Evolutionary conservation across 2,888 invertebrate species (phyloP), one percentile per base, ranked within the genome.

Genomic region (Hypselothyrea guttata): DNA sequence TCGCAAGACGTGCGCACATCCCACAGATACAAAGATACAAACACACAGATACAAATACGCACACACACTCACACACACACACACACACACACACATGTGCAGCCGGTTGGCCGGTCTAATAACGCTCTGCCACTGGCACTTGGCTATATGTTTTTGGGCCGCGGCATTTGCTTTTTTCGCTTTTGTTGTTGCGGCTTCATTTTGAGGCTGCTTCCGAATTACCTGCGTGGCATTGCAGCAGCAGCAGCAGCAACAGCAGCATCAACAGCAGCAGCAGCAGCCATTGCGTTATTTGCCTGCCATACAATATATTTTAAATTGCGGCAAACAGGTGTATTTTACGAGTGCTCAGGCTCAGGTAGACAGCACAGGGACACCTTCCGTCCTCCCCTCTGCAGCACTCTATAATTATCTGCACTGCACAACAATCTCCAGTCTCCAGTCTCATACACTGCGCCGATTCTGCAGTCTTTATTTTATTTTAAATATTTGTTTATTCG

Each of bases 171-270:
- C 64, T 63, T 72, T 75, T 61, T 63, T 49, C 22, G 22, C 34
- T 2, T 34, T 27, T 35, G 15, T 27, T 27, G 9, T 68, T 75
- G 75, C 71, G 72, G 75, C 75, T 75, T 75, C 67, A 71, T 62
- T 53, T 49, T 73, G 76, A 67, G 84, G 82, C 81, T 86, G 87
- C 87, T 87, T 88, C 88, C 88, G 87, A 88, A 87, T 87, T 87
- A 87, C 85, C 88, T 85, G 82, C 84, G 38, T 53, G 18, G 22
- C 38, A 40, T 8, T n/a, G n/a, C n/a, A 84, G 81, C 62, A 56
- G 78, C 75, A 35, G 12, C 61, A 57, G 51, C 61, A 48, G 13
- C 63, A 59, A 13, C n/a, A 42, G 38, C 56, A 28, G 22, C 38
- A 40, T 8, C 44, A 48, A 18, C 51, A 51, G 31, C 58, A 49